A percentile compares a stretch with the other conserved stretches of the same genome.
phyloP scores from a whole-genome alignment of 2,797 vertebrate genomes.

The Falco novaeseelandiae region DNA sequence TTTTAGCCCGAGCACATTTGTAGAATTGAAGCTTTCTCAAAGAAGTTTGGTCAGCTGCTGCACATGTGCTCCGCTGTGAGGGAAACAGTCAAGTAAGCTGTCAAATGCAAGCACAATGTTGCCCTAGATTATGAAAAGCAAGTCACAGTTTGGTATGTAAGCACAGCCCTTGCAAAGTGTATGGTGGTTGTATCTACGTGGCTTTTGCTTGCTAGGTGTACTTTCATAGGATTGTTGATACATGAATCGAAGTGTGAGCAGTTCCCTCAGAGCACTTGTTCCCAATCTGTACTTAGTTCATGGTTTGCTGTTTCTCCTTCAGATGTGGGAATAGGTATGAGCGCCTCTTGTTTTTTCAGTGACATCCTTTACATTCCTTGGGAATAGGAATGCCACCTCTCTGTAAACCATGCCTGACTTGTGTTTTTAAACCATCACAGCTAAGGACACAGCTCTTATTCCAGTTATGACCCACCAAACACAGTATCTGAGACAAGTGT shows the following conservation, averaged over 20 bases:
- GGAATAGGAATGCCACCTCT: background rate
- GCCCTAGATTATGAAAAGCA: background rate
- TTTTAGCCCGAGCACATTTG: background rate
- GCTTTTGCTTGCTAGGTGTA: background rate
- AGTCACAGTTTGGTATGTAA: background rate
- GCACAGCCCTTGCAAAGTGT: background rate
- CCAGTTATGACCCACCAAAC: background rate
- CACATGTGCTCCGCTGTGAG: fast-evolving
- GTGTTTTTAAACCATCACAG: background rate
- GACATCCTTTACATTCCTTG: background rate
- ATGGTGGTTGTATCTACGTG: background rate
- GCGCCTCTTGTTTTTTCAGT: background rate
- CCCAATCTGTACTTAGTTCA: background rate
- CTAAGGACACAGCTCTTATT: background rate
- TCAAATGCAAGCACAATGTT: background rate
- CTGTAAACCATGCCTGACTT: background rate
- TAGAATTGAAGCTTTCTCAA: background rate
- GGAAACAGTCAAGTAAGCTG: background rate
- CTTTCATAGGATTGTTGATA: fast-evolving
- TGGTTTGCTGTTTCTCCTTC: background rate
- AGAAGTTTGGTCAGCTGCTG: background rate
- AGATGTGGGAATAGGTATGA: fast-evolving
- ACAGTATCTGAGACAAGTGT: background rate
- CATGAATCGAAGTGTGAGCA: background rate
- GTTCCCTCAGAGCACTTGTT: background rate